Base-by-base conservation (phyloP, 1,140 invertebrate genomes). In the Drusus annulatus region DNA sequence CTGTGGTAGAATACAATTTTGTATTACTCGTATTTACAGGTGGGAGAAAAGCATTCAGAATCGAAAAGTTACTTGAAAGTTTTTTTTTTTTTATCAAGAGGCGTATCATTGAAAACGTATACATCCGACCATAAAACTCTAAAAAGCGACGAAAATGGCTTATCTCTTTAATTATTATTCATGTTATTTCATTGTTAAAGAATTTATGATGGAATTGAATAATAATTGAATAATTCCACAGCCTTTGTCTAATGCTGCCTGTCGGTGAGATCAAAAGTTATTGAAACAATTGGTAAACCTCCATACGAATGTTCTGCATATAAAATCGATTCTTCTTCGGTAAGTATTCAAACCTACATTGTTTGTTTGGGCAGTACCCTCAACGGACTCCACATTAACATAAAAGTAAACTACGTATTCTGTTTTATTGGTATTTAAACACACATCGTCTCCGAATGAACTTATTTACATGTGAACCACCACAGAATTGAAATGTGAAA, bases 361-460 rank as follows among this genome's bases (percentile, higher is more conserved):
- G 28, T 65, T 54, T 25, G 68, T 45, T 69, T 69, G 45, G 62
- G 45, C 17, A 23, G 17, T 13, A 15, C 68, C 68, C 68, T 71
- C 25, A 54, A 71, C 21, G 68, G 36, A 51, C 36, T 52, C n/a
- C 6, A 45, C 68, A 71, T 71, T 71, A 52, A 50, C 68, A 71
- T 69, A 69, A 69, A 69, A 25, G 10, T 4, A 36, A 71, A 71
- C n/a, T 52, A 28, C 68, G 10, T 21, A 52, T 28, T 52, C 19
- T 25, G 68, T 52, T 71, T 71, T 71, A 71, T 71, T 71, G 50
- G 50, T 71, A 71, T 71, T 71, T 71, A 71, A 71, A 71, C 54
- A 71, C 50, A 21, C 50, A 71, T 71, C 54, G 68, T 71, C n/a
- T 51, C 17, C 50, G 25, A 71, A 71, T 71, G 51, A 17, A 71